Evolutionary conservation across 2,113 vertebrate species (phyloP).

Genomic region (Apodemus sylvaticus): DNA sequence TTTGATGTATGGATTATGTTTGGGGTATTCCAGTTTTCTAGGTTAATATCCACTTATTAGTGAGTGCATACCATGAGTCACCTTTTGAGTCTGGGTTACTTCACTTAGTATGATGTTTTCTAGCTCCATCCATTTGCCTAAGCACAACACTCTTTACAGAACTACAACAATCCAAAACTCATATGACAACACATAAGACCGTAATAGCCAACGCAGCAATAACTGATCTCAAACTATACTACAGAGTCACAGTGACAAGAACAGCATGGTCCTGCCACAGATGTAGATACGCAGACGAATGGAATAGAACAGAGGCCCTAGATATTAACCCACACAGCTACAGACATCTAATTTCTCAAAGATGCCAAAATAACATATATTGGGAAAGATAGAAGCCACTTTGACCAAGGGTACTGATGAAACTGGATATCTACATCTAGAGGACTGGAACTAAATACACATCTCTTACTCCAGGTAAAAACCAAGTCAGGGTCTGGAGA

Average conservation of each 20-base stretch:
- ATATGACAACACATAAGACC: neutral
- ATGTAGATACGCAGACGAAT: neutral
- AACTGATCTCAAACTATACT: neutral
- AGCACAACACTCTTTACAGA: no score
- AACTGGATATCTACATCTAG: neutral
- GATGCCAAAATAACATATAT: neutral
- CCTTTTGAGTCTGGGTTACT: no score
- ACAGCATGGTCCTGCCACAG: no score
- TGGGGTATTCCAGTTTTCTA: no score
- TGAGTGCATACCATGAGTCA: no score
- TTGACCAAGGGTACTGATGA: neutral
- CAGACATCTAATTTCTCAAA: neutral
- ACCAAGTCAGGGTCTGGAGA: neutral
- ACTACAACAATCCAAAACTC: neutral
- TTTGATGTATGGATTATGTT: no score
- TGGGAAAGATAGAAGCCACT: neutral
- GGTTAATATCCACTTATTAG: no score
- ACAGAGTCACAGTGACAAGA: neutral
- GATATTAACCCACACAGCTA: neutral
- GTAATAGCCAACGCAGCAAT: neutral
- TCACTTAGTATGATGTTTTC: no score
- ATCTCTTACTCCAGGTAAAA: neutral
- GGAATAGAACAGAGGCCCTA: neutral
- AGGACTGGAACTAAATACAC: neutral
- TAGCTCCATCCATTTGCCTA: no score